phyloP scores from a whole-genome alignment of 2,888 invertebrate species.

The Cantharis lateralis region DNA sequence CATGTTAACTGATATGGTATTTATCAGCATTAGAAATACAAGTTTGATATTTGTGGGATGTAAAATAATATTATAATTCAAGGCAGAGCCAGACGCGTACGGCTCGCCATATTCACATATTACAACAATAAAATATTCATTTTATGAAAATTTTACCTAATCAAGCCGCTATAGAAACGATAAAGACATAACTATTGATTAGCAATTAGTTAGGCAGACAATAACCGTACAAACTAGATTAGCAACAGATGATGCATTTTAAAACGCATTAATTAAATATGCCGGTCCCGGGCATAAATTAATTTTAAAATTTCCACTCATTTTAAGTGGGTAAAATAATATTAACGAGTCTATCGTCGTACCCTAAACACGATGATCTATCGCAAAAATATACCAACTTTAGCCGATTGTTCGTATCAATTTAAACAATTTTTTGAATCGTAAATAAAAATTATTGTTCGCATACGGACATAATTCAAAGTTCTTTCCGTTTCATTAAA shows the following conservation, averaged over 20 bases:
- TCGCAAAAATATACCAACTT: not conserved
- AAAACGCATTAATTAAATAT: not conserved
- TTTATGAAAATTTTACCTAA: not conserved
- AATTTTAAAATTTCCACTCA: not conserved
- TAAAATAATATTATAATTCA: not conserved
- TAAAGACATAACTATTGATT: not conserved
- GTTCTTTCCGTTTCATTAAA: conserved; percentile 2
- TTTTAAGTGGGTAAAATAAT: not conserved
- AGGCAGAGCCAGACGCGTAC: not conserved
- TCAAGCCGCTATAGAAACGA: not conserved
- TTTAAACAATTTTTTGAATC: not conserved
- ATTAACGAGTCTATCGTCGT: not conserved
- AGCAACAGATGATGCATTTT: not conserved
- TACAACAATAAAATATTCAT: not conserved
- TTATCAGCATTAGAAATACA: not conserved
- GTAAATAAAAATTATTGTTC: not conserved
- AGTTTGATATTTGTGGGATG: not conserved
- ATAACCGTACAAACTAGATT: not conserved
- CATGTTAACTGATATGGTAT: not conserved
- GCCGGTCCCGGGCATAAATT: not conserved
- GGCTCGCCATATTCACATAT: not conserved
- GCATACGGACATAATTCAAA: not conserved
- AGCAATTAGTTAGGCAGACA: not conserved
- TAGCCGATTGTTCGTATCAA: not conserved
- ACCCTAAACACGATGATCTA: not conserved